Percentiles rank a stretch among this genome's conserved stretches.
These are phyloP conservation scores for Asobara japonica DNA, from an alignment of 1,140 invertebrate genomes.

Conservation along the genomic window DNA sequence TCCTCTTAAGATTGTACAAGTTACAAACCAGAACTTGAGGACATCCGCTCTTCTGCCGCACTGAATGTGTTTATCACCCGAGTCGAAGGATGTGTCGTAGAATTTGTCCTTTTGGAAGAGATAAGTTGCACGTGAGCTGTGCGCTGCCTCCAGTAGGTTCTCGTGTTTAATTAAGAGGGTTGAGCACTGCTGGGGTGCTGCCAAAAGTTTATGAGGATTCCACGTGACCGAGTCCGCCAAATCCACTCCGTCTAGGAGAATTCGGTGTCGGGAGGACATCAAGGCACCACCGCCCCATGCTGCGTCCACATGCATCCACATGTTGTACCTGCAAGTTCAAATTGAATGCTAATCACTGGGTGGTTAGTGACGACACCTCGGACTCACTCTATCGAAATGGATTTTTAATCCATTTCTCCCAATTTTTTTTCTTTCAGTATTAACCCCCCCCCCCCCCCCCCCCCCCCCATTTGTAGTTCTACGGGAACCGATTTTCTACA, in stretches of 20 bases:
- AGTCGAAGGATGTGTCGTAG: slow-evolving; percentile 91
- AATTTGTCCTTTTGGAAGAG: slow-evolving; percentile 97
- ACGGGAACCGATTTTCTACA: too few species aligned
- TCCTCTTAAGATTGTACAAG: too few species aligned
- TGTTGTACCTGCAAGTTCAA: too few species aligned
- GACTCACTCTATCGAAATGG: too few species aligned
- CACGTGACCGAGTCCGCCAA: slow-evolving; percentile 91
- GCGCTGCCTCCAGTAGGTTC: slow-evolving; percentile 61
- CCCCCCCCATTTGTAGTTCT: too few species aligned
- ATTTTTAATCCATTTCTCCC: too few species aligned
- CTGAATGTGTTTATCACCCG: slow-evolving; percentile 93
- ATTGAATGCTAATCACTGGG: too few species aligned
- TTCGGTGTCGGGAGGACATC: slow-evolving; percentile 82
- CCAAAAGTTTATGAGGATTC: slow-evolving; percentile 93
- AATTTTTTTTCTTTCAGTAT: too few species aligned
- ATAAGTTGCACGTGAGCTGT: slow-evolving; percentile 83
- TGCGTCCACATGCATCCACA: slow-evolving; percentile 97
- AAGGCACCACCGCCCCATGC: slow-evolving; percentile 94
- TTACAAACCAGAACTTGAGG: slow-evolving; percentile 96
- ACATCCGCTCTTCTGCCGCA: slow-evolving; percentile 95
- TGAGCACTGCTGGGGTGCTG: slow-evolving; percentile 90
- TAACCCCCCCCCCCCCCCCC: too few species aligned
- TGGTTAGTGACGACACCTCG: too few species aligned
- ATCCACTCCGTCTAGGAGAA: slow-evolving; percentile 82
- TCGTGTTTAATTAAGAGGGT: slow-evolving; percentile 82